Base-by-base conservation (phyloP, 2,797 vertebrate genomes). In the Selene dorsalis region DNA sequence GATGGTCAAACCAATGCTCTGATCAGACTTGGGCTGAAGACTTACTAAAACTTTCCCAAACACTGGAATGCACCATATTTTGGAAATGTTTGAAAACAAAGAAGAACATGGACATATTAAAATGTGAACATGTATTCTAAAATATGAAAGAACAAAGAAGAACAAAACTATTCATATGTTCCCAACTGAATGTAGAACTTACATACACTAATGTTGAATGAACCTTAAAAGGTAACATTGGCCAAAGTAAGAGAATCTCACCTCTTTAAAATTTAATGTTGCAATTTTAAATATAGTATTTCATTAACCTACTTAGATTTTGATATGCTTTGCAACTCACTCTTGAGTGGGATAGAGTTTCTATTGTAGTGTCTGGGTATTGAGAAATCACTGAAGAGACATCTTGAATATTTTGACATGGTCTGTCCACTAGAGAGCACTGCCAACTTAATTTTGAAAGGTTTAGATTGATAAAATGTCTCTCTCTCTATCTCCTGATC, bases 1-100 rank as follows among this genome's bases (percentile, higher is more conserved):
- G 85, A 91, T 88, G 90, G 91, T 93, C 89, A 89, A 92, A 87
- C 84, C 90, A 82, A 82, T 80, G 88, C 88, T 92, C 84, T 65
- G 10, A 88, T 93, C 90, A 93, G 90, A 92, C 92, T 83, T 92
- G 92, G 92, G 91, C 69, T 79, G 17, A 77, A 80, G 52, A 39
- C 50, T 58, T 11, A 77, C 60, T 14, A 5, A 57, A 66, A 62
- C 18, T 24, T 71, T 43, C 41, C n/a, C 32, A 10, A 75, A 38
- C 7, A 26, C 30, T 62, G 7, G 52, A 72, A 61, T 8, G 17
- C 58, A 7, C 4, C 14, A 14, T 5, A 22, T 61, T 72, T 52
- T 78, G 59, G 35, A 79, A 67, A 64, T 18, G 66, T 69, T 72
- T 75, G 32, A 32, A 55, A 62, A 69, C 58, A 57, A 53, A 52